A percentile compares a stretch with the other conserved stretches of the same genome.
phyloP scores from a whole-genome alignment of 2,888 invertebrate genomes.

The Cataglyphis altisquamis region DNA sequence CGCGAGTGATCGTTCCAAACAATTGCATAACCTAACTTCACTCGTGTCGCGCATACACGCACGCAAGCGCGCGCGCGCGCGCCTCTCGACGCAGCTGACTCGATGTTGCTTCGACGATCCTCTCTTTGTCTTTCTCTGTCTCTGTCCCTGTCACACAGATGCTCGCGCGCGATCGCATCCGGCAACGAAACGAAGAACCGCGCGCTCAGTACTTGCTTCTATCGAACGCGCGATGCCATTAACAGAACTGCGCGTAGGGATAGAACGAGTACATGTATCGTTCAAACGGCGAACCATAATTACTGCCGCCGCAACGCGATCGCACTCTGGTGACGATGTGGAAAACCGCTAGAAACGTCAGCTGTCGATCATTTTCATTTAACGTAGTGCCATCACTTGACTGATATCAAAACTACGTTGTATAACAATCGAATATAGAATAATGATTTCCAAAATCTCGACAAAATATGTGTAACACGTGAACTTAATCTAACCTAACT shows the following conservation, averaged over 20 bases:
- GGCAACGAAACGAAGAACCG: slow-evolving; percentile 58
- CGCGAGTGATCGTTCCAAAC: slow-evolving; percentile 61
- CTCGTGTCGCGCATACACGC: slow-evolving; percentile 10
- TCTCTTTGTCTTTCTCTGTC: neutral
- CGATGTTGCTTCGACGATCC: neutral
- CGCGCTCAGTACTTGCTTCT: slow-evolving; percentile 65
- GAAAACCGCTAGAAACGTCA: slow-evolving; percentile 68
- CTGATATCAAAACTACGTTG: neutral
- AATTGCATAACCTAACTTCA: slow-evolving; percentile 75
- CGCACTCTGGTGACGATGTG: slow-evolving; percentile 73
- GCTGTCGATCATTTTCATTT: slow-evolving; percentile 46
- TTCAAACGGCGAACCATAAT: slow-evolving; percentile 78
- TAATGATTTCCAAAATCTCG: neutral
- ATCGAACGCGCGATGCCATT: slow-evolving; percentile 75
- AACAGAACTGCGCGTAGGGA: slow-evolving; percentile 73
- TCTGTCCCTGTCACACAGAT: slow-evolving; percentile 12
- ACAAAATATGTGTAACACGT: neutral
- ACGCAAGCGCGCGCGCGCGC: slow-evolving; percentile 12
- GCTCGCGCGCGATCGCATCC: slow-evolving; percentile 46
- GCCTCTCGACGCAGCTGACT: neutral
- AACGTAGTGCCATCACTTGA: slow-evolving; percentile 64
- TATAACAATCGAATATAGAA: neutral
- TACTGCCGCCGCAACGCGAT: slow-evolving; percentile 70
- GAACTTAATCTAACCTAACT: neutral
- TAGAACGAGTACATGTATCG: slow-evolving; percentile 66